Evolutionary conservation across 2,113 vertebrate genomes (phyloP).

Genomic region (Chelonoidis abingdonii): DNA sequence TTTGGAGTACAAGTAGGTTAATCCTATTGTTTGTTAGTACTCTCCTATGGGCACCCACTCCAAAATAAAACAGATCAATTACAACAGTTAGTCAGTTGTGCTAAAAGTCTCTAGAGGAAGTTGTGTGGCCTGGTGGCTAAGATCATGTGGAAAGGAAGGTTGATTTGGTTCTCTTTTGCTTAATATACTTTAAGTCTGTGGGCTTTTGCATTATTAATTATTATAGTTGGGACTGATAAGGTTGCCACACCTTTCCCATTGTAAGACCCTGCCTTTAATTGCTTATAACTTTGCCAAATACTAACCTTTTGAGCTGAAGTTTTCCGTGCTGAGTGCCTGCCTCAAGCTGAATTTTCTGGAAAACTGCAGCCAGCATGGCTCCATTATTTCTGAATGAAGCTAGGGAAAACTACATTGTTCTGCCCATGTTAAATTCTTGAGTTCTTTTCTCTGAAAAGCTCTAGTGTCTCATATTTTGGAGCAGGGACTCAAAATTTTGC

Average conservation of each 20-base stretch:
- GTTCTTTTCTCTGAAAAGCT: not conserved
- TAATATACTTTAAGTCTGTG: not conserved
- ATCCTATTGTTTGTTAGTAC: conserved; percentile 41
- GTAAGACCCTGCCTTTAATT: not conserved
- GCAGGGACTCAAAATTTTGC: not conserved
- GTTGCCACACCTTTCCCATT: not conserved
- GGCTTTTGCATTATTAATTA: not conserved
- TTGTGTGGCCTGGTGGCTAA: not conserved
- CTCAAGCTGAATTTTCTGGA: not conserved
- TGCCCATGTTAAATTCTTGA: not conserved
- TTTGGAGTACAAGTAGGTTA: conserved; percentile 24
- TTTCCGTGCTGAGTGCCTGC: not conserved
- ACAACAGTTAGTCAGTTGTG: conserved; percentile 26
- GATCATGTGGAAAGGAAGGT: not conserved
- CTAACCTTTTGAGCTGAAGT: not conserved
- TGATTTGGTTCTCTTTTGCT: not conserved
- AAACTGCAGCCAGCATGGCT: not conserved
- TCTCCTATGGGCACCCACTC: not conserved
- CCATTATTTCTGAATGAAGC: not conserved
- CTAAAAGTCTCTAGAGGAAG: not conserved
- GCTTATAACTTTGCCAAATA: not conserved
- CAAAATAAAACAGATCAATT: not conserved
- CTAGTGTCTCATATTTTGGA: not conserved
- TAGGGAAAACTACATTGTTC: not conserved
- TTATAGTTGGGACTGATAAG: not conserved